Conservation (phyloP, 2,113 vertebrate species). For the Nesoenas mayeri region DNA sequence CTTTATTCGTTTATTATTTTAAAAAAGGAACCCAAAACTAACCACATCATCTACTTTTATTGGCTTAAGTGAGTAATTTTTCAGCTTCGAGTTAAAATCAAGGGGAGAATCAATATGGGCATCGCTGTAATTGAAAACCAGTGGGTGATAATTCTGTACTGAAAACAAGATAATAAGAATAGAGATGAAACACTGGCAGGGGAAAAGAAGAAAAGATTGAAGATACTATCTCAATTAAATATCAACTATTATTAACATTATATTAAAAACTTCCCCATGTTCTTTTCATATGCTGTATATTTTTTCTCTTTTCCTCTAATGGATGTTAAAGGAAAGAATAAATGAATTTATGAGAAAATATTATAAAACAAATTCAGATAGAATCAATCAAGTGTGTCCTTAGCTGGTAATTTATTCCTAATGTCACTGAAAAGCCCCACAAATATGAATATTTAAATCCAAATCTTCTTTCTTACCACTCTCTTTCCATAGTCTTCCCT, state of each 20-base stretch:
- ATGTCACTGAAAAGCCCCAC: conserved; percentile 55
- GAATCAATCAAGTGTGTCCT: conserved; percentile 61
- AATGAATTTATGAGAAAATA: conserved; percentile 66
- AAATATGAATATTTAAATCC: conserved; percentile 62
- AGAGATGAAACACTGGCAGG: conserved; percentile 71
- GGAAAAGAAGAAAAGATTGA: conserved; percentile 76
- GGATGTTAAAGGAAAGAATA: conserved; percentile 55
- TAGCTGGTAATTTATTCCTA: conserved; percentile 72
- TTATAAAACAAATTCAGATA: conserved; percentile 66
- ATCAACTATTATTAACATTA: conserved; percentile 70
- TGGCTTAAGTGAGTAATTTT: conserved; percentile 79
- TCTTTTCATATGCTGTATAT: conserved; percentile 51
- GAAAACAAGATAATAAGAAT: conserved; percentile 81
- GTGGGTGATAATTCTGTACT: conserved; percentile 79
- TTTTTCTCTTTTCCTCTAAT: conserved; percentile 59
- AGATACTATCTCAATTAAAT: conserved; percentile 80
- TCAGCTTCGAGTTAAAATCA: conserved; percentile 79
- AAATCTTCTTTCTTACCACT: conserved; percentile 38
- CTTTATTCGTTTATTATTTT: conserved; percentile 61
- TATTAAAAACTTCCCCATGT: conserved; percentile 70
- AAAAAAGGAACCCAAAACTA: conserved; percentile 47
- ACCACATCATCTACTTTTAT: conserved; percentile 68
- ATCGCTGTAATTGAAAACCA: conserved; percentile 83
- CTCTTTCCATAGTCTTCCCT: conserved; percentile 17
- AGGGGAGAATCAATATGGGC: conserved; percentile 79